Conservation (phyloP, 2,888 invertebrate genomes). For the Petrolisthes cinctipes region DNA sequence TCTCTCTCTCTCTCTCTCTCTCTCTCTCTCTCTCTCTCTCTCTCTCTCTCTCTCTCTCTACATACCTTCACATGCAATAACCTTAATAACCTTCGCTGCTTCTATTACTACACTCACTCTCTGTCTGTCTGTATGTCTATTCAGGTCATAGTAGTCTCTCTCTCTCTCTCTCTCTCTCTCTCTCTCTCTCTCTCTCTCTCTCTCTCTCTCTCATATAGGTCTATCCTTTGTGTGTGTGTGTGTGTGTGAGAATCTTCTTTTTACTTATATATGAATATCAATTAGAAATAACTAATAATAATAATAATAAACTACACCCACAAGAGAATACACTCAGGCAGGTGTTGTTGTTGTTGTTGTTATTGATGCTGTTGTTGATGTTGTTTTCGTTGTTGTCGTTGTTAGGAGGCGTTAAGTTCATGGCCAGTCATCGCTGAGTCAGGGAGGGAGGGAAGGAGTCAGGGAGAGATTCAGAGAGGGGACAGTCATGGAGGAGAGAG, state of each 20-base stretch:
- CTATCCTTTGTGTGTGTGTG: neutral
- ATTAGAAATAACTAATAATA: too few relatives aligned
- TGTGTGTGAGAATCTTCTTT: neutral
- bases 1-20: slow-evolving; percentile 31
- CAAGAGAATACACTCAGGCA: too few relatives aligned
- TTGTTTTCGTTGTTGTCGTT: too few relatives aligned
- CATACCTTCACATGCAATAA: neutral
- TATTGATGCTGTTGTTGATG: too few relatives aligned
- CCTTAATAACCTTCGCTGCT: neutral
- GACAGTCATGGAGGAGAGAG: too few relatives aligned
- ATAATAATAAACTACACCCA: neutral
- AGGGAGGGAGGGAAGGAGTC: too few relatives aligned
- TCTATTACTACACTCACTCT: neutral
- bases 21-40: slow-evolving; percentile 27
- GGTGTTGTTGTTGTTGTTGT: too few relatives aligned
- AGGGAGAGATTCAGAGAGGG: too few relatives aligned
- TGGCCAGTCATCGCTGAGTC: too few relatives aligned
- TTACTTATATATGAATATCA: neutral
- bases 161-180: slow-evolving; percentile 1
- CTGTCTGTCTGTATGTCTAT: neutral
- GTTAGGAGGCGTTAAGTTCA: too few relatives aligned
- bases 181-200: slow-evolving; percentile 10
- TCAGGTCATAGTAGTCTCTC: neutral
- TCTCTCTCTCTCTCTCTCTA: too few relatives aligned
- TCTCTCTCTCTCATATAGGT: slow-evolving; percentile 5